Conservation (phyloP, 2,888 invertebrate genomes). For the Liopterus haemorrhoidalis region DNA sequence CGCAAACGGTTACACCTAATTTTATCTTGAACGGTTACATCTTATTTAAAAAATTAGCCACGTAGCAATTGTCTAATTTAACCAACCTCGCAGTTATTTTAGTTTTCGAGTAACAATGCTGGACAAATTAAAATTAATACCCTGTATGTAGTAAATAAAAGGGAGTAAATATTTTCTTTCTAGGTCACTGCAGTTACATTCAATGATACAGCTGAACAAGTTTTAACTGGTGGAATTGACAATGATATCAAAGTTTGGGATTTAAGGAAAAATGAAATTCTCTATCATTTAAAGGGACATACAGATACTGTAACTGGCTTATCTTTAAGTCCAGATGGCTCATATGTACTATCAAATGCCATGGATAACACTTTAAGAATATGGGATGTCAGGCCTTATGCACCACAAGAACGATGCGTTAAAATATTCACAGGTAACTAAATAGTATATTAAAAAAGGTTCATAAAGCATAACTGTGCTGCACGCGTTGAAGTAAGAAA, state of each 20-base stretch:
- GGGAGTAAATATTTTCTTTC: too few relatives aligned
- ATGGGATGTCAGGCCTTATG: conserved; percentile 96
- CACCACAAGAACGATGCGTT: conserved; percentile 86
- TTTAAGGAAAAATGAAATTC: conserved; percentile 69
- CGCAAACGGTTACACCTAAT: too few relatives aligned
- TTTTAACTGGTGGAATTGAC: conserved; percentile 93
- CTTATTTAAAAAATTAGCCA: too few relatives aligned
- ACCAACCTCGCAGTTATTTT: too few relatives aligned
- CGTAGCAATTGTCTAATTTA: too few relatives aligned
- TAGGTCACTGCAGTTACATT: conserved; percentile 79
- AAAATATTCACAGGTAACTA: conserved; percentile 69
- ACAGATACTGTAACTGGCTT: conserved; percentile 92
- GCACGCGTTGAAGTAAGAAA: too few relatives aligned
- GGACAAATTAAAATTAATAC: too few relatives aligned
- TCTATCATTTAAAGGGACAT: conserved; percentile 86
- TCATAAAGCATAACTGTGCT: too few relatives aligned
- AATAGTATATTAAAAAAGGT: too few relatives aligned
- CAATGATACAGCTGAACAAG: conserved; percentile 91
- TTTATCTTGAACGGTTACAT: too few relatives aligned
- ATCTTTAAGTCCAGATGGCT: conserved; percentile 75
- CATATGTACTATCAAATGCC: conserved; percentile 87
- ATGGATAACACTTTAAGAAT: conserved; percentile 95
- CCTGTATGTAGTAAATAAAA: too few relatives aligned
- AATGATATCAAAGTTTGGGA: conserved; percentile 99
- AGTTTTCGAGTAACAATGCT: too few relatives aligned